Base-by-base conservation (phyloP, 2,888 invertebrate genomes). In the Melinopterus prodromus region DNA sequence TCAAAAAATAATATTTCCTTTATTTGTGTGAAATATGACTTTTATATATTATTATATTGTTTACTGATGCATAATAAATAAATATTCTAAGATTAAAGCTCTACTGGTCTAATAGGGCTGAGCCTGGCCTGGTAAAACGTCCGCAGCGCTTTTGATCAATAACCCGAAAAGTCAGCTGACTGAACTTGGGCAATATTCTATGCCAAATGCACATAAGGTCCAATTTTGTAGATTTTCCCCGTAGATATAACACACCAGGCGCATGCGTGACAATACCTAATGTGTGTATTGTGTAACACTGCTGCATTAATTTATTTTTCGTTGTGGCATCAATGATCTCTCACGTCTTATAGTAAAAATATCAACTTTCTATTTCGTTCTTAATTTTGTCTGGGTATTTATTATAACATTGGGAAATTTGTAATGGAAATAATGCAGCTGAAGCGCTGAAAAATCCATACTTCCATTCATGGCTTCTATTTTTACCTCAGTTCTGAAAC, bases 71-170 rank as follows among this genome's bases (percentile, higher is more conserved):
- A 26, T 26, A 26, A 3, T 26, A 26, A 26, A 79, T 76, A 53
- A 79, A 36, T 79, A 53, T 7, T 53, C 5, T 53, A 9, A 9
- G 53, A 3, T 12, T 7, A 53, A 53, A 9, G 53, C 12, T 71
- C 74, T 77, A 16, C 71, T n/a, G 77, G 35, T 77, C 77, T 77
- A 79, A 77, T 71, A 76, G 79, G 71, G 76, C 37, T n/a, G 6
- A 53, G 36, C 15, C 37, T 37, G 77, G 71, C 16, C 71, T 26
- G 71, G 35, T 77, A 16, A 12, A 77, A 72, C 72, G 69, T 6
- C 12, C 16, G 16, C 12, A 53, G 12, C 53, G 5, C 53, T 53
- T 53, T 53, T 53, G 53, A 53, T 53, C 53, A 53, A 53, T 53
- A 53, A 53, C 53, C 53, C 53, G 53, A 53, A 53, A 53, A 53